Evolutionary conservation across 2,797 vertebrate species (phyloP).

Genomic region (Cynopterus sphinx): DNA sequence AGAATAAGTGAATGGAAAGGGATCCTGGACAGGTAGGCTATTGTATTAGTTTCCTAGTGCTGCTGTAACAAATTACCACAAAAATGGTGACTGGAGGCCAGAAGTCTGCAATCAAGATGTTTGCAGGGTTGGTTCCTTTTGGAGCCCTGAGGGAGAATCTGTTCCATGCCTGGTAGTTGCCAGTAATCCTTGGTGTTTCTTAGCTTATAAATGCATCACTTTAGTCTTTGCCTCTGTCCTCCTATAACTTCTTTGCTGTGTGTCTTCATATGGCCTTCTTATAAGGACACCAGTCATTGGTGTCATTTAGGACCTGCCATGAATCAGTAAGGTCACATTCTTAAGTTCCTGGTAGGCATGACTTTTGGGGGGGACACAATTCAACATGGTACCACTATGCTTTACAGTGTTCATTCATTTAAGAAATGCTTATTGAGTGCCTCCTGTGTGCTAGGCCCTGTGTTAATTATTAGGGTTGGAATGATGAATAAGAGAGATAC

Average conservation of each 20-base stretch:
- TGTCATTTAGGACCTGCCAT: not conserved
- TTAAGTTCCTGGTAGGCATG: not conserved
- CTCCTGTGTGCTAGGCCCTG: not conserved
- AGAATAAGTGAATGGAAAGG: not conserved
- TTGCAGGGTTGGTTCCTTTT: not conserved
- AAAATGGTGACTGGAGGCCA: not conserved
- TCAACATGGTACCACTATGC: not conserved
- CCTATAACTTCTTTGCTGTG: not conserved
- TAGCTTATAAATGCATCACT: not conserved
- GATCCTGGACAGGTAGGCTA: not conserved
- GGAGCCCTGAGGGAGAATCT: not conserved
- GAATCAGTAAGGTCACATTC: not conserved
- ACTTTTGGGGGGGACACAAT: not conserved
- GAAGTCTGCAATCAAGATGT: not conserved
- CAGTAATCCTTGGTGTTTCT: not conserved
- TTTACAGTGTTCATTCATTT: constrained; percentile 2
- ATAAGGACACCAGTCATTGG: not conserved
- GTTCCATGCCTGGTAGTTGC: not conserved
- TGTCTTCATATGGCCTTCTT: not conserved
- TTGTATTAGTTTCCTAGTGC: not conserved
- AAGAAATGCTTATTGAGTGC: not conserved
- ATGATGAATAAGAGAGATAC: not conserved
- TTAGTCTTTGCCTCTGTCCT: not conserved
- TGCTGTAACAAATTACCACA: not conserved
- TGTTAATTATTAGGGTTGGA: not conserved